A percentile compares a stretch with the other conserved stretches of the same genome.
These are phyloP conservation scores for Megaptera novaeangliae DNA, from an alignment of 2,113 vertebrate species.

Conservation along the genomic window DNA sequence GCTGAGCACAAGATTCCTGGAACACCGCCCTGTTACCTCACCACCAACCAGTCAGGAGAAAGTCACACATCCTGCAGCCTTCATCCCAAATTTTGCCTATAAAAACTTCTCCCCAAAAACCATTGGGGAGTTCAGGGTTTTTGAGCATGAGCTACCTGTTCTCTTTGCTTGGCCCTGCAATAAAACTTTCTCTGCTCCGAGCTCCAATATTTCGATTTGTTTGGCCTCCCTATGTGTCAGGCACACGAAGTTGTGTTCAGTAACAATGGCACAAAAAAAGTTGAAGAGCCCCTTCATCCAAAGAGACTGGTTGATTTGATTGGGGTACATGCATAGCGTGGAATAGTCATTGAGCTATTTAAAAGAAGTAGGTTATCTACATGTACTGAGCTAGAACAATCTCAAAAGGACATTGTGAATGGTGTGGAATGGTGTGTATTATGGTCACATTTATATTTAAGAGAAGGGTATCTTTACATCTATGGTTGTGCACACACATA, in stretches of 20 bases:
- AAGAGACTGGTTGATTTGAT: background rate
- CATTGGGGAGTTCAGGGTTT: background rate
- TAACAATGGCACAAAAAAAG: background rate
- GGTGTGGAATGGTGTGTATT: background rate
- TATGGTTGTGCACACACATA: accelerated
- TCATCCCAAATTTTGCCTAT: background rate
- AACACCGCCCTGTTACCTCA: background rate
- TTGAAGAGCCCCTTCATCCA: background rate
- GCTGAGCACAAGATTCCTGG: background rate
- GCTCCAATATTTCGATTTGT: accelerated
- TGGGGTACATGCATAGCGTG: accelerated
- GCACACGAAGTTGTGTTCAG: background rate
- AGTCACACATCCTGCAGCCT: background rate
- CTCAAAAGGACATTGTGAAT: background rate
- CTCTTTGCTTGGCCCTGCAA: background rate
- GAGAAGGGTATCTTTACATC: background rate
- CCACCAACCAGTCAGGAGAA: background rate
- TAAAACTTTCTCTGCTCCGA: background rate
- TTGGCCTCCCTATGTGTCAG: background rate
- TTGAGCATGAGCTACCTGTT: background rate
- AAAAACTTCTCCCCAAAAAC: background rate
- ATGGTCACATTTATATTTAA: background rate
- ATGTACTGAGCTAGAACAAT: background rate
- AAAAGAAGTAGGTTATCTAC: background rate
- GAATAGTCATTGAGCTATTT: background rate